phyloP scores from a whole-genome alignment of 2,113 vertebrate species.

The Microtus oregoni region DNA sequence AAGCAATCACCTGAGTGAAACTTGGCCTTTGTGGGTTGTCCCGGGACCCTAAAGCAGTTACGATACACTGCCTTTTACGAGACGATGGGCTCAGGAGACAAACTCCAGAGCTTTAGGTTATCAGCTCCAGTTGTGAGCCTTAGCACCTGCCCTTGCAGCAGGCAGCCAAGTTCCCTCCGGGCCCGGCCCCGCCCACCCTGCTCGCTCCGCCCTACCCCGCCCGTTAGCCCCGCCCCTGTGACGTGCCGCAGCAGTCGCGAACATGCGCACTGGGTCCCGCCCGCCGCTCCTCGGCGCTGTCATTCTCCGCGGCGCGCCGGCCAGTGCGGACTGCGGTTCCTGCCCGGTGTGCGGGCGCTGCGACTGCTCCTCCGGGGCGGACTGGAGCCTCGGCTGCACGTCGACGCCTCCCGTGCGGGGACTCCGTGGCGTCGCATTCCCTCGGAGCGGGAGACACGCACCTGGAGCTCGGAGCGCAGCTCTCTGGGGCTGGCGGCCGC shows the following conservation, averaged over 20 bases:
- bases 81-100: constrained; percentile 19
- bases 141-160: neutral
- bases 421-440: neutral
- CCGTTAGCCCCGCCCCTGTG: constrained; percentile 38
- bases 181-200: neutral
- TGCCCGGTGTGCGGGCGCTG: neutral
- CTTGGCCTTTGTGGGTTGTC: neutral
- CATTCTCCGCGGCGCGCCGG: constrained; percentile 73
- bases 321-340: constrained; percentile 32
- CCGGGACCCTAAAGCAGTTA: neutral
- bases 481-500: neutral
- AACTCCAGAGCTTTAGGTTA: neutral
- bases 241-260: constrained; percentile 71
- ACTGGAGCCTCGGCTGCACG: neutral
- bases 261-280: constrained; percentile 76
- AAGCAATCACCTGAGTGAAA: neutral
- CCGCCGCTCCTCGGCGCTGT: constrained; percentile 69
- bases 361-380: neutral
- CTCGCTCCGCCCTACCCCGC: constrained; percentile 18
- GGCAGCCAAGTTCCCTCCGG: fast-evolving
- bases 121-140: neutral
- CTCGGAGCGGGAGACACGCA: constrained; percentile 37
- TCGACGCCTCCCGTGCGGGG: neutral
- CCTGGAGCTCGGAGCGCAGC: constrained; percentile 24
- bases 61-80: neutral